Percentiles rank a stretch among this genome's conserved stretches.
These are phyloP conservation scores for Pelmatolapia mariae DNA, from an alignment of 2,113 vertebrate genomes.

Conservation along the genomic window DNA sequence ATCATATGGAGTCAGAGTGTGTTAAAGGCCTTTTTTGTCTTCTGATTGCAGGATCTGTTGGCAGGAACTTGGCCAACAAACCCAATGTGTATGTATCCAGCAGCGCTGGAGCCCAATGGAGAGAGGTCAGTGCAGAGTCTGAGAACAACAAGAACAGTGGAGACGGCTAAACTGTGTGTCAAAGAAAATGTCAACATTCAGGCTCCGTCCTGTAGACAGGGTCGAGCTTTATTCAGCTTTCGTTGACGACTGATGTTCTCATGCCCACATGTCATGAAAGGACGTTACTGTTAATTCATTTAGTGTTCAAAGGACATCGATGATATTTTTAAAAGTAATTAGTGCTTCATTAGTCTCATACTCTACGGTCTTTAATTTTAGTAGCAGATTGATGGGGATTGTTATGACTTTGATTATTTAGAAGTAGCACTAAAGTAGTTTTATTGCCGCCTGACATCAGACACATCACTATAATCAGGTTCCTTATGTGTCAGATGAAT, in stretches of 20 bases:
- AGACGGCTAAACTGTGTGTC: background rate
- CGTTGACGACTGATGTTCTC: background rate
- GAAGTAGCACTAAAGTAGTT: background rate
- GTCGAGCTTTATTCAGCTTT: background rate
- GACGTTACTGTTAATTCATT: background rate
- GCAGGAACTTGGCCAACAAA: conserved; percentile 90
- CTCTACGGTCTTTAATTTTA: background rate
- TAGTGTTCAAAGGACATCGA: background rate
- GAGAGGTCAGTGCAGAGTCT: conserved; percentile 79
- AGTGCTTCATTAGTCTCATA: background rate
- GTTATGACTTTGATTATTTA: background rate
- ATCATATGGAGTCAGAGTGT: background rate
- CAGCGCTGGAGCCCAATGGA: conserved; percentile 90
- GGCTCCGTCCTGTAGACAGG: background rate
- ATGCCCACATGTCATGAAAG: background rate
- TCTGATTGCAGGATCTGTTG: conserved; percentile 80
- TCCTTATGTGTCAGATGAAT: background rate
- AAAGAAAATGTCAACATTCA: background rate
- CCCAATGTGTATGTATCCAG: conserved; percentile 94
- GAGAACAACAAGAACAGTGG: background rate
- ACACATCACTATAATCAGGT: background rate
- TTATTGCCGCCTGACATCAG: background rate
- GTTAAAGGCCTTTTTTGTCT: background rate
- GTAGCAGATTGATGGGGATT: background rate
- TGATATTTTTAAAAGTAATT: background rate